These are phyloP conservation scores for Cyanistes caeruleus DNA, from an alignment of 2,113 vertebrate genomes.

Conservation along the genomic window DNA sequence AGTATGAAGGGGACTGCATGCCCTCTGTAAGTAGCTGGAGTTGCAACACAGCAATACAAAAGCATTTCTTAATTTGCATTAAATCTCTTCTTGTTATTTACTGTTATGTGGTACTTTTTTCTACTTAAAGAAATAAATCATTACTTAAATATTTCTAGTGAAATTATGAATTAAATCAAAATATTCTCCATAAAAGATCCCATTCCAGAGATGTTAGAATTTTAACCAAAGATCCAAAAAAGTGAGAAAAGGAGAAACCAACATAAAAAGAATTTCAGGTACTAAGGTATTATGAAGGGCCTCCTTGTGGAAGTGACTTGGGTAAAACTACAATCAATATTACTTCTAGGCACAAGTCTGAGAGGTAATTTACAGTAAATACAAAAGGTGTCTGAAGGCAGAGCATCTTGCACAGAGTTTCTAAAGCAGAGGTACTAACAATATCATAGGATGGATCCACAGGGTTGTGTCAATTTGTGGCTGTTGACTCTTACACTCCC, in stretches of 20 bases:
- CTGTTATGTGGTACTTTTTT: background rate
- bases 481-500: background rate
- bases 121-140: background rate
- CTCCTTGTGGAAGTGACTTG: background rate
- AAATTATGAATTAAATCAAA: background rate
- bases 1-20: background rate
- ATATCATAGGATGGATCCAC: accelerated
- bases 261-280: background rate
- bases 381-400: background rate
- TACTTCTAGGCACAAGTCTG: background rate
- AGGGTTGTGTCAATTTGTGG: accelerated
- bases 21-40: background rate
- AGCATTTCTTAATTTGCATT: background rate
- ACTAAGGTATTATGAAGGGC: background rate
- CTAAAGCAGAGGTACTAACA: background rate
- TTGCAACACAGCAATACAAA: background rate
- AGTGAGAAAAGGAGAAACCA: background rate
- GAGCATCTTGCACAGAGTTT: background rate
- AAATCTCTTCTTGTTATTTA: background rate
- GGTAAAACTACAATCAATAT: background rate
- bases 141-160: background rate
- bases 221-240: background rate
- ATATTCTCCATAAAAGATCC: background rate
- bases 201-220: background rate
- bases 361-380: background rate